A percentile compares a stretch with the other conserved stretches of the same genome.
Evolutionary conservation across 1,140 invertebrate species (phyloP).

Genomic region (Micrasema longulum): DNA sequence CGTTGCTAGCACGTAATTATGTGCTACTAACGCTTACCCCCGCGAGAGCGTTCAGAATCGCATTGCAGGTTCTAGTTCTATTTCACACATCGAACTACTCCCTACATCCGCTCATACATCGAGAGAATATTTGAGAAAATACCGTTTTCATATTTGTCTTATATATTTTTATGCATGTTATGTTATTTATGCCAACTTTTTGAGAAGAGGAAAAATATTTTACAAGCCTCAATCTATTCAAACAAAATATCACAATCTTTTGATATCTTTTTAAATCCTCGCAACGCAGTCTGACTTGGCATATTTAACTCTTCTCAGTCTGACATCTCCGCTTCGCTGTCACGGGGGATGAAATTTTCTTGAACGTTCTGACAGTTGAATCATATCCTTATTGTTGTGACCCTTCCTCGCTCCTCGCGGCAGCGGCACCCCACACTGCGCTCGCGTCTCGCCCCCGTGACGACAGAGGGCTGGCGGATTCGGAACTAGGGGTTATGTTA

Average conservation of each 20-base stretch:
- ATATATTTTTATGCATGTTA: not conserved
- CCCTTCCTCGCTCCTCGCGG: conserved; percentile 3
- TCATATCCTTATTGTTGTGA: conserved; percentile 23
- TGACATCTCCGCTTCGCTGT: too few relatives aligned
- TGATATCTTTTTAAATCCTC: conserved; percentile 4
- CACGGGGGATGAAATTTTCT: conserved; percentile 32
- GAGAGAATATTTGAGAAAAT: not conserved
- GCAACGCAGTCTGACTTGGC: conserved; percentile 11
- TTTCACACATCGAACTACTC: too few relatives aligned
- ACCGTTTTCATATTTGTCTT: not conserved
- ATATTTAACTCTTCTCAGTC: conserved; percentile 18
- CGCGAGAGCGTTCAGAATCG: too few relatives aligned
- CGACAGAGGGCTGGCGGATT: conserved; percentile 1
- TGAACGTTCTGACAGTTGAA: conserved; percentile 34
- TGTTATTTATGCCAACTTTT: not conserved
- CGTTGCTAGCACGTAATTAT: too few relatives aligned
- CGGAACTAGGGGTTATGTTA: conserved; percentile 29
- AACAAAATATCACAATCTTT: conserved; percentile 2
- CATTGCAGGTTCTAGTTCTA: too few relatives aligned
- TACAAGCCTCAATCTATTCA: too few relatives aligned
- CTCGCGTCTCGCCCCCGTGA: not conserved
- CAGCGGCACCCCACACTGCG: not conserved
- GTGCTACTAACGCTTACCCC: too few relatives aligned
- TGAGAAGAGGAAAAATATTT: too few relatives aligned
- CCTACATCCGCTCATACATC: too few relatives aligned